Evolutionary conservation across 2,113 vertebrate species (phyloP).

Genomic region (Oreotrochilus melanogaster): DNA sequence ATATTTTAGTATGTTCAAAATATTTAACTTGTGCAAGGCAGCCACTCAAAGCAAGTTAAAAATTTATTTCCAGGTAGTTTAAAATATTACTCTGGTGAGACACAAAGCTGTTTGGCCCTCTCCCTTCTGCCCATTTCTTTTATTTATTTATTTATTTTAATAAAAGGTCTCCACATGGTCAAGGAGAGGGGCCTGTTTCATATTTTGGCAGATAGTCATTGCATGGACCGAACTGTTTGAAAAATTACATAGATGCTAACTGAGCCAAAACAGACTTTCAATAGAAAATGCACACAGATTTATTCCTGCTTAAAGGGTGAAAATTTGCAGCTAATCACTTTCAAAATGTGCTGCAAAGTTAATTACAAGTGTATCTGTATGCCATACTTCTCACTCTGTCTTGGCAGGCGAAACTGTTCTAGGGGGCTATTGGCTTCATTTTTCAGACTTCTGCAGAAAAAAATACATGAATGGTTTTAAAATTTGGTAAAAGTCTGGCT

Average conservation of each 20-base stretch:
- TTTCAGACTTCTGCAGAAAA: not conserved
- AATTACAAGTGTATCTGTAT: not conserved
- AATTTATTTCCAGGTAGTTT: not conserved
- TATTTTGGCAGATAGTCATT: not conserved
- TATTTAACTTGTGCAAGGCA: not conserved
- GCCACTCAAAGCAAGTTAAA: not conserved
- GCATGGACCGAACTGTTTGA: not conserved
- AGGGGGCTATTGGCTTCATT: not conserved
- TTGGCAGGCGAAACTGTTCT: conserved; percentile 4
- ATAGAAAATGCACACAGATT: not conserved
- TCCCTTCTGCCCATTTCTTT: fast-evolving
- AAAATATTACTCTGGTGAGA: not conserved
- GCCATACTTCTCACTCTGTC: not conserved
- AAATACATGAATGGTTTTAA: not conserved
- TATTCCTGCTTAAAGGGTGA: not conserved
- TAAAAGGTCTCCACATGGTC: not conserved
- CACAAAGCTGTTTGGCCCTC: not conserved
- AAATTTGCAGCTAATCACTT: not conserved
- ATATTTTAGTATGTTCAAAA: not conserved
- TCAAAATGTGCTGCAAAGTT: not conserved
- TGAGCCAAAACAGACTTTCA: not conserved
- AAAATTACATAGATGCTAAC: not conserved
- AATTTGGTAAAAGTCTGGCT: not conserved
- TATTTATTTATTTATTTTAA: not conserved
- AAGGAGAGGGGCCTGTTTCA: not conserved